Base-by-base conservation (phyloP, 2,888 invertebrate species). In the Plagiodera versicolora region DNA sequence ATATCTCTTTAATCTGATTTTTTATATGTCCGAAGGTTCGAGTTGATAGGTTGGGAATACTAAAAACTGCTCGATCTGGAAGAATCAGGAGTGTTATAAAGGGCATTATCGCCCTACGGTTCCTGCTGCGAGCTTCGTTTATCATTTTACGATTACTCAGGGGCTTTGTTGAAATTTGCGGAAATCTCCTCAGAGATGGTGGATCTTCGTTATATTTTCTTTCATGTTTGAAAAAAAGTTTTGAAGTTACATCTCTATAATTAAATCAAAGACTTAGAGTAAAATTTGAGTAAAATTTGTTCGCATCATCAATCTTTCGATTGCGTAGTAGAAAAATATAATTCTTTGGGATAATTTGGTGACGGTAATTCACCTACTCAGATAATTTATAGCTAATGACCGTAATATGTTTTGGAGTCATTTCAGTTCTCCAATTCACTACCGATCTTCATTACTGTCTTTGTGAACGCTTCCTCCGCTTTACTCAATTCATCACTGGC, bases 401-500 rank as follows among this genome's bases (percentile, higher is more conserved):
- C 35, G 17, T 51, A 18, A 51, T 18, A 51, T 19, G 32, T 35
- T 32, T 51, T 17, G 19, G 17, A 30, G 51, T 18, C n/a, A 19
- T 10, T 35, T 17, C 35, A 14, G 35, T 51, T 51, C 28, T 20
- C 35, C 20, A 51, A 30, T 51, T 51, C 17, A 19, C 32, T 17
- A 18, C 11, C 51, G 30, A 51, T 51, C 51, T 51, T 51, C 11
- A 51, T 20, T 51, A 35, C 19, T 17, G 18, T 30, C 18, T 16
- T 11, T 32, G 14, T 11, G 10, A 30, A 51, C 11, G 28, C 30
- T 14, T 51, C 28, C 35, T 35, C 53, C 48, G 28, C 49, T 51
- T 50, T 39, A 46, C 44, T 11, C 52, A 49, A 61, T 64, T 64
- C 59, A 64, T 64, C 59, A 60, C 56, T 51, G 48, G 24, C 24